Evolutionary conservation across 2,888 invertebrate genomes (phyloP), one percentile per base, ranked within the genome.

Genomic region (Lysandra bellargus): DNA sequence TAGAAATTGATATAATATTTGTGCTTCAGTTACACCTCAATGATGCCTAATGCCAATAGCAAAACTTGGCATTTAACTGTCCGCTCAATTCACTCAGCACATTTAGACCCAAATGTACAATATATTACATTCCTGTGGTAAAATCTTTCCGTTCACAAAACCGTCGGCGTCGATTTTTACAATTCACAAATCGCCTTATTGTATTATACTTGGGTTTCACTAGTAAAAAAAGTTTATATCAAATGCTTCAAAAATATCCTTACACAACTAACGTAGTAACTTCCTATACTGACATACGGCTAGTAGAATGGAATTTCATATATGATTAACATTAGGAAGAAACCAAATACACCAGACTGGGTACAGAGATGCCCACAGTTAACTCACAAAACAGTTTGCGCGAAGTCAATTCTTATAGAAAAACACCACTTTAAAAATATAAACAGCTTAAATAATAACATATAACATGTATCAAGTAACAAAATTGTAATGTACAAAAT

Each of bases 201-300:
- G 88, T 90, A 82, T 82, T 80, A 69, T 69, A 88, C 88, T 86
- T 88, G 91, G 92, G 90, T 93, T 91, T 89, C 92, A 92, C 93
- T 94, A 94, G 94, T 94, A 94, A 94, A 94, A 94, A 94, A 94
- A 93, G 94, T 94, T 93, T 89, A 92, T 93, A 92, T 93, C 94
- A 94, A 94, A 94, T 94, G 94, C 94, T 92, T 94, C 93, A 93
- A 94, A 94, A 94, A 94, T 94, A 91, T 93, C 92, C 94, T 94
- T 94, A 94, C 88, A 93, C 90, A 90, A 92, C 94, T 94, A 94
- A 94, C 92, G 90, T 93, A 93, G 92, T 93, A 91, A 89, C 88
- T 87, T 84, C 89, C 90, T 91, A 91, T 89, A 89, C 86, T 87
- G 89, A 89, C 90, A 86, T 91, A 90, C 86, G 87, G 89, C 92